Evolutionary conservation across 2,113 vertebrate genomes (phyloP), one percentile per base, ranked within the genome.

Genomic region (Ciconia stormi): DNA sequence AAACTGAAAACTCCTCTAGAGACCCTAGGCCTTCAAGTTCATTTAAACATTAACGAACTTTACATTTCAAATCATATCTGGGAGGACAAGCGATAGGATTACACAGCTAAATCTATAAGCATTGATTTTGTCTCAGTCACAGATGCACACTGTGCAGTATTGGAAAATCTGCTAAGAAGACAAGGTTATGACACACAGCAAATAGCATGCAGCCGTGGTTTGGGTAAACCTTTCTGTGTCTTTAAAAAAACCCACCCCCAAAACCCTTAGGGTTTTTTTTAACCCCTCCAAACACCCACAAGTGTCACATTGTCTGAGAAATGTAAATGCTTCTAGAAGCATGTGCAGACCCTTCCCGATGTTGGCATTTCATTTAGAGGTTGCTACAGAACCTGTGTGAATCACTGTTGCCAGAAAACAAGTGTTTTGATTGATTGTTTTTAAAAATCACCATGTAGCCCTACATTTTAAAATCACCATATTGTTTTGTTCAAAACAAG

Each of bases 31-130:
- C 73, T 98, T 97, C 97, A 97, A 98, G 97, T 98, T 98, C 98
- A 98, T 98, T 98, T 98, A 98, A 98, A 97, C 97, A 97, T 98
- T 98, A 98, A 97, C 87, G 8, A 98, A 98, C 97, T 98, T 98
- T 98, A 98, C 98, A 98, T 98, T 98, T 98, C 96, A 98, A 98
- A 98, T 98, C 97, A 98, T 98, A 98, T 97, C 97, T 98, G 96
- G 95, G 87, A 97, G 97, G 97, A 98, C 97, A 98, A 98, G 97
- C 63, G 98, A 98, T 98, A 97, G 98, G 98, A 98, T 98, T 98
- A 98, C 97, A 97, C 94, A 96, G 97, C 98, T 98, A 96, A 98
- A 99, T 98, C 98, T 96, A 97, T 97, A 98, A 96, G 97, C 98
- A 99, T 98, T 98, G 98, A 99, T 98, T 98, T 98, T 97, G 97